Evolutionary conservation across 2,888 invertebrate species (phyloP), one percentile per base, ranked within the genome.

Genomic region (Drosophila yooni): DNA sequence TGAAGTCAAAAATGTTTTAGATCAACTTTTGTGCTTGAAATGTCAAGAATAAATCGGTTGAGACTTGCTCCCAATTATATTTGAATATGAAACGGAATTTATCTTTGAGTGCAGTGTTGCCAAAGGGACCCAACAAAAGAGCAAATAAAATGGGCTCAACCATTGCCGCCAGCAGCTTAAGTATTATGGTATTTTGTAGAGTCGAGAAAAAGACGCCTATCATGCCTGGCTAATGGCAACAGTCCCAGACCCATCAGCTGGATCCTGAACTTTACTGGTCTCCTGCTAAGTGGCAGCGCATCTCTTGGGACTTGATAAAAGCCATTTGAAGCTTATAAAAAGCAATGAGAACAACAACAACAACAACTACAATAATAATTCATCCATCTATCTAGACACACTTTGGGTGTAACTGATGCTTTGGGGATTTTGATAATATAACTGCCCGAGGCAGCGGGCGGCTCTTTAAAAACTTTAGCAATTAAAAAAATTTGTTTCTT

Each of bases 281-380:
- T 63, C 54, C 40, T 66, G 82, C 88, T 87, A 87, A 85, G 77
- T 85, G 89, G 73, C 80, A 53, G 76, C 67, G 34, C 21, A 64
- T 79, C 89, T 83, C 38, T 52, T 54, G 87, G 86, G 87, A 83
- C 76, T 86, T 77, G 83, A 77, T 82, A 80, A 85, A 82, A 89
- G 71, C 83, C 69, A 81, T 80, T 76, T 76, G 48, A 56, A 62
- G 81, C 69, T 73, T 46, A 36, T 51, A 36, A n/a, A 66, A 53
- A 61, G 48, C 58, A 61, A 52, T 15, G n/a, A 34, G 34, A 40
- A 40, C 38, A 57, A 36, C 43, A 61, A 40, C 33, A 36, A 21
- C 15, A 63, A 69, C 43, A 62, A 56, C 46, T 57, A 57, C 36
- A 48, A 53, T 21, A 38, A 50, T 25, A 34, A 48, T 29, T 25